phyloP scores from a whole-genome alignment of 1,140 invertebrate genomes.

The Platyscapa corneri region DNA sequence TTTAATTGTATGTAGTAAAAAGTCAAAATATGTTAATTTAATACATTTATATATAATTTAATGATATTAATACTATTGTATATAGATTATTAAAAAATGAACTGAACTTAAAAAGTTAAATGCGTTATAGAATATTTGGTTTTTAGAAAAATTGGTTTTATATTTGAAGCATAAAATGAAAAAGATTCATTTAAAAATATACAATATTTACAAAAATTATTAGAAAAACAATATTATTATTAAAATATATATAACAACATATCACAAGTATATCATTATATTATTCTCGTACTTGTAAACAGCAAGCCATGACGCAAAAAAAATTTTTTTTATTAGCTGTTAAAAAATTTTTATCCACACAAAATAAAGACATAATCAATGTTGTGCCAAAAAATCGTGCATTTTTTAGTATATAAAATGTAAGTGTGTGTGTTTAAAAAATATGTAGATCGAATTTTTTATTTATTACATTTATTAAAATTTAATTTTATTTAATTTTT shows the following conservation, averaged over 20 bases:
- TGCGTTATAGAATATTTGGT: background rate
- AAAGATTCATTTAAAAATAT: conserved; percentile 10
- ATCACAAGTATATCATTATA: conserved; percentile 29
- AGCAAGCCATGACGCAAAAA: background rate
- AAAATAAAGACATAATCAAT: background rate
- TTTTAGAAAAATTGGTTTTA: conserved; percentile 27
- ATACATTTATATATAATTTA: background rate
- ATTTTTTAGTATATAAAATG: background rate
- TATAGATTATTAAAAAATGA: conserved; percentile 30
- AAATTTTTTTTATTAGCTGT: conserved; percentile 10
- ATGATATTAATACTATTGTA: conserved; percentile 17
- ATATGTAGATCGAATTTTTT: background rate
- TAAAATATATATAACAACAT: conserved; percentile 1
- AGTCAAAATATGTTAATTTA: background rate
- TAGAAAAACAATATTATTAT: background rate
- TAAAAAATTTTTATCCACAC: background rate
- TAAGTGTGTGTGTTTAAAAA: background rate
- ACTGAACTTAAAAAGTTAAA: conserved; percentile 13
- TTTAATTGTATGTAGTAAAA: background rate
- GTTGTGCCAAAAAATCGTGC: conserved; percentile 32
- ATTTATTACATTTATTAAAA: background rate
- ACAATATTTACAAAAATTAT: background rate
- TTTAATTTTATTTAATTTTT: no score
- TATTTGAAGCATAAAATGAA: conserved; percentile 18
- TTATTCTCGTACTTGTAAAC: conserved; percentile 33